Base-by-base conservation (phyloP, 2,888 invertebrate genomes). In the Mythimna vitellina region DNA sequence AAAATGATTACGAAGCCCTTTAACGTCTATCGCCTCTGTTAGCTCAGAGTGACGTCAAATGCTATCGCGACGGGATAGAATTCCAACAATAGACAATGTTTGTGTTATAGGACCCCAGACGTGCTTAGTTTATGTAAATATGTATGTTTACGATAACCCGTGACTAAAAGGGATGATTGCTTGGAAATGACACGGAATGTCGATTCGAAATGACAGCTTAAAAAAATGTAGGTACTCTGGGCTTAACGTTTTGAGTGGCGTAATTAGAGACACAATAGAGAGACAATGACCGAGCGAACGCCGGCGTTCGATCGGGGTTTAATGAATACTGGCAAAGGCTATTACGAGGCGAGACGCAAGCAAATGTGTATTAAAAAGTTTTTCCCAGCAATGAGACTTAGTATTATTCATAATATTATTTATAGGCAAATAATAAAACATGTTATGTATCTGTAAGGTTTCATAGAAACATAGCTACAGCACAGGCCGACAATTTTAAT, bases 41-140 rank as follows among this genome's bases (percentile, higher is more conserved):
- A n/a, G 29, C 73, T 65, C 56, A 56, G 54, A 57, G 38, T 71
- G 71, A 65, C 79, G 76, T 62, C 63, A 58, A 38, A 68, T 38
- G 54, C 78, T 54, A 78, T 53, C 70, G 56, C 64, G 70, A 7
- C 58, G 63, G 82, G 73, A 76, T 76, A 67, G 56, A 79, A 72
- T 76, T 78, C 81, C 76, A 78, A 76, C 72, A 81, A 75, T 82
- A 78, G 66, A 68, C 56, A 51, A 82, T 73, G 61, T 82, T 82
- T 70, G 67, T 82, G 65, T 42, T 67, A 70, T 49, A 3, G 56
- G 53, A 80, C 64, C 56, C 53, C 61, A 65, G 71, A 58, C 58
- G 51, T 38, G 74, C 61, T 51, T 63, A 56, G 54, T 67, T 46
- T 78, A 72, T 60, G 72, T 81, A 78, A 81, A 81, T 71, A 75